These are phyloP conservation scores for Pangasianodon gigas DNA, from an alignment of 2,113 vertebrate species.

Conservation along the genomic window DNA sequence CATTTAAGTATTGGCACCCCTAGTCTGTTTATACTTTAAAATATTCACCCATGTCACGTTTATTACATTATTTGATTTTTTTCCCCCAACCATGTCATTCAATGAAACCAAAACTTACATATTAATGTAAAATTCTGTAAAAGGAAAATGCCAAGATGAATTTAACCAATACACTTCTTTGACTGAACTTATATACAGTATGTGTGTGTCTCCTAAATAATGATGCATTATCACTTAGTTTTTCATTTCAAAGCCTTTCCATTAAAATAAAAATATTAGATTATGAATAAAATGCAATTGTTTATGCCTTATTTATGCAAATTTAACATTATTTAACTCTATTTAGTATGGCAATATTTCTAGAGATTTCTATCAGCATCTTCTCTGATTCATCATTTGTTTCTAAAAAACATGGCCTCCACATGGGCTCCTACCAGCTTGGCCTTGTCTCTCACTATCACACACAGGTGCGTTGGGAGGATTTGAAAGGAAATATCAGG, in stretches of 20 bases:
- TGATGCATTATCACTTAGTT: background rate
- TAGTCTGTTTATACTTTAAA: background rate
- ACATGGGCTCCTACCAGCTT: background rate
- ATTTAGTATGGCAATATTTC: background rate
- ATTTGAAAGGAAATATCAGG: slow-evolving; percentile 41
- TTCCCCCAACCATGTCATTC: no score
- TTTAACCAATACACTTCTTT: background rate
- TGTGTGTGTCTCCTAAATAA: background rate
- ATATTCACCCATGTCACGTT: background rate
- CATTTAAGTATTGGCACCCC: background rate
- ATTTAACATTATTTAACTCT: background rate
- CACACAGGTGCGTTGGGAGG: slow-evolving; percentile 26
- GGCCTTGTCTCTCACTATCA: slow-evolving; percentile 9
- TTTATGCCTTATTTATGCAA: background rate
- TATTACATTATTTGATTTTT: no score
- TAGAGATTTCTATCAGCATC: background rate
- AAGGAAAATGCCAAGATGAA: background rate
- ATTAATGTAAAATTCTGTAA: background rate
- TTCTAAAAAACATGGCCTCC: background rate
- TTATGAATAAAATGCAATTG: background rate
- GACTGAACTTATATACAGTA: background rate
- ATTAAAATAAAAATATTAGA: background rate
- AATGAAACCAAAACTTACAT: background rate
- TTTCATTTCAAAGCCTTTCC: background rate
- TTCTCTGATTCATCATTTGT: background rate